Evolutionary conservation across 2,113 vertebrate species (phyloP).

Genomic region (Chloroceryle aenea): DNA sequence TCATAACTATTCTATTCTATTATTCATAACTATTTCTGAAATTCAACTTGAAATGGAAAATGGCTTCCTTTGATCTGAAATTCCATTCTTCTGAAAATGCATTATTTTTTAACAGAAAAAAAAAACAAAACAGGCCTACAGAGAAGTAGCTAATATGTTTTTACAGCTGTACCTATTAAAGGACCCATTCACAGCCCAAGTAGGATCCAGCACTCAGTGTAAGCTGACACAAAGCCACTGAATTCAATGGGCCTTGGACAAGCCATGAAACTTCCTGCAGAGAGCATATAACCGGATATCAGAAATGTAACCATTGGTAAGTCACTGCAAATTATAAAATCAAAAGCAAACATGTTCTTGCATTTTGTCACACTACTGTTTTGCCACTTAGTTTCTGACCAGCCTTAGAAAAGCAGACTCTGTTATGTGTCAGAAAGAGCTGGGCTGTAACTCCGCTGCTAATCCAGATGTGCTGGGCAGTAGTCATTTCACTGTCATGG

Average conservation of each 20-base stretch:
- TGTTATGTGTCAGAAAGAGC: not conserved
- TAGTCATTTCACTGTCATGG: not conserved
- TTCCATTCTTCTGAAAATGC: not conserved
- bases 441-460: not conserved
- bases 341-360: not conserved
- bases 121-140: not conserved
- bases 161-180: constrained; percentile 26
- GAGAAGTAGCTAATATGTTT: constrained; percentile 6
- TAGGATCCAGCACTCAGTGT: not conserved
- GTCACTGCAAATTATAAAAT: not conserved
- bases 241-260: not conserved
- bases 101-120: not conserved
- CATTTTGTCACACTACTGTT: not conserved
- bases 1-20: too few species aligned
- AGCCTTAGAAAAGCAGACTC: not conserved
- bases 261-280: not conserved
- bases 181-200: not conserved
- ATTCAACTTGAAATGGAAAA: constrained; percentile 1
- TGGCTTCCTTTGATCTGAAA: not conserved
- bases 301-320: not conserved
- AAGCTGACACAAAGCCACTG: not conserved
- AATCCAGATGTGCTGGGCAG: not conserved
- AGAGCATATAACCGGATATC: not conserved
- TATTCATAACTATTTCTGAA: not conserved
- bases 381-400: not conserved